phyloP scores from a whole-genome alignment of 2,888 invertebrate species.

The Conops quadrifasciatus region DNA sequence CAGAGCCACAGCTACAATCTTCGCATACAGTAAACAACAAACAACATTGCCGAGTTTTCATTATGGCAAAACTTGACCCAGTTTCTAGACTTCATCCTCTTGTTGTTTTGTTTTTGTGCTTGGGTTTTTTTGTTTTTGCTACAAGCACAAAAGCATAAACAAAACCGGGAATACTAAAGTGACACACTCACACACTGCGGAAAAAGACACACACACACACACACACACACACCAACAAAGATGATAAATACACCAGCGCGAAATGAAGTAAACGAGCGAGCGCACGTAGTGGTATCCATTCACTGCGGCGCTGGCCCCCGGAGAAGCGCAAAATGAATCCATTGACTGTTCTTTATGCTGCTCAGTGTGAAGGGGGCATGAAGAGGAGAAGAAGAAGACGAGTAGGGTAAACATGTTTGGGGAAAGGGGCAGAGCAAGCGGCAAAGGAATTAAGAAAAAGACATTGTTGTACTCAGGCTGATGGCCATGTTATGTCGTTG shows the following conservation, averaged over 20 bases:
- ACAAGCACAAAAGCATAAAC: slow-evolving; percentile 4
- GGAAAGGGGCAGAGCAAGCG: not conserved
- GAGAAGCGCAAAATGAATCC: not conserved
- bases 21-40: slow-evolving; percentile 3
- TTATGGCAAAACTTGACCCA: slow-evolving; percentile 49
- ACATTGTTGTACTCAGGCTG: not conserved
- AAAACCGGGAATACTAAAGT: slow-evolving; percentile 1
- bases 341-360: slow-evolving; percentile 19
- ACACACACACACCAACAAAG: not conserved
- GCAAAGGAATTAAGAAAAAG: not conserved
- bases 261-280: not conserved
- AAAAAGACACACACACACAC: not conserved
- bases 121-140: not conserved
- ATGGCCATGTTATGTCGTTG: not conserved
- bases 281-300: not conserved
- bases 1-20: not conserved
- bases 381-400: not conserved
- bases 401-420: not conserved
- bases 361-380: not conserved
- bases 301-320: not conserved
- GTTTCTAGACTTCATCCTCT: slow-evolving; percentile 36
- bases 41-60: slow-evolving; percentile 31
- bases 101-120: slow-evolving; percentile 13
- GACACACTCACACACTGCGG: not conserved
- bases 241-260: not conserved